Base-by-base conservation (phyloP, 2,113 vertebrate species). In the Cervus canadensis region DNA sequence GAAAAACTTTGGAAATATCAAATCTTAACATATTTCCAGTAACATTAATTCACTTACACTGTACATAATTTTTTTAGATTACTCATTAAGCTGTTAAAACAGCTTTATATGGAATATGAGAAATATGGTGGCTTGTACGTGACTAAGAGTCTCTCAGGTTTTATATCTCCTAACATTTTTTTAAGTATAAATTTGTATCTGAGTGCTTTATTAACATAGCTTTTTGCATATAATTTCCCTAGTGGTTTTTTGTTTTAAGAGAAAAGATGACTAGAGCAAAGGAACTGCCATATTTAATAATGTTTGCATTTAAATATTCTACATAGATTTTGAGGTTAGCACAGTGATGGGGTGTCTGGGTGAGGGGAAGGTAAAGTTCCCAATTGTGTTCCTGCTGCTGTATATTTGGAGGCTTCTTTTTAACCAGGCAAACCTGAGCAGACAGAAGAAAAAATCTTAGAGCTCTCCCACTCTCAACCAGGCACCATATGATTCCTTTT, bases 1-100 rank as follows among this genome's bases (percentile, higher is more conserved):
- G 83, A 57, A 60, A 96, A 97, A 60, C 90, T 91, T 97, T 26
- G 36, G 45, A 98, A 98, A 96, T 97, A 96, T 81, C 94, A 94
- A 96, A 91, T 82, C 43, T 91, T 88, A 91, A 95, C 96, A 89
- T 97, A 92, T 97, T 97, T 74, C 97, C 60, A 93, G 95, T 91
- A 94, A 96, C 74, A 79, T 93, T 79, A 89, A 92, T 97, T 96
- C 96, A 96, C 67, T 95, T 91, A 83, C 4, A 25, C 43, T 71
- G 56, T 67, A 76, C 76, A 76, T 88, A 87, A 82, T 94, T 89
- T 97, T 97, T 90, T 92, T 64, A 92, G 82, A 86, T 95, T 88
- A 74, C 76, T 97, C 97, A 93, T 96, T 94, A 97, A 85, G 21
- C 76, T 83, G 59, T 94, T 92, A 52, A 95, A 94, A 91, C 28